Base-by-base conservation (phyloP, 2,888 invertebrate genomes). In the Petrophora chlorosata region DNA sequence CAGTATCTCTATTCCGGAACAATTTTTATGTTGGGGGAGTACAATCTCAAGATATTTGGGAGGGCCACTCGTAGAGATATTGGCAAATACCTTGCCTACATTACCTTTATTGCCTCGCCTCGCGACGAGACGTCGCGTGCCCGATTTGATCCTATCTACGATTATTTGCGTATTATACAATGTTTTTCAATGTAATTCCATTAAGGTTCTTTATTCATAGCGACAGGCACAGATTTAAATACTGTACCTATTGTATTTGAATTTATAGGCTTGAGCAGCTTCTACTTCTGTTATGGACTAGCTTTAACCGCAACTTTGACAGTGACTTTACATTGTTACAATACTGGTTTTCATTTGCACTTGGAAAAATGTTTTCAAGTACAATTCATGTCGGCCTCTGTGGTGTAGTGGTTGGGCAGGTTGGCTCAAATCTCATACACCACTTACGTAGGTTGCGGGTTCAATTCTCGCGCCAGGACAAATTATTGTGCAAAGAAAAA, bases 1-100 rank as follows among this genome's bases (percentile, higher is more conserved):
- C 85, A 88, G 84, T 90, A 88, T 89, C 89, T 90, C 87, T 86
- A 89, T 89, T 85, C 83, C 80, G 84, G 87, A 87, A 88, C 89
- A 88, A 89, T 89, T 89, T 89, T 89, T 88, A 87, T 88, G 82
- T 86, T 84, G 85, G 86, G 86, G 84, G 84, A 85, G 85, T 84
- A 88, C 88, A 87, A 89, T 89, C 84, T 89, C 77, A 77, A 86
- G 85, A 85, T 89, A 86, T 89, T 87, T 79, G 85, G 82, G 84
- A 85, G 86, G 86, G 83, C 88, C 86, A 89, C 88, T 89, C 85
- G 72, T 80, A 80, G 74, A 70, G 81, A 86, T 89, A 89, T 89
- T 88, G 89, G 85, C 86, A 86, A 88, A 89, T 89, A 86, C 86
- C 84, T 85, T 79, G 85, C 82, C 82, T 86, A 86, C 85, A 87